Percentiles rank a stretch among this genome's conserved stretches.
These are phyloP conservation scores for Apis laboriosa DNA, from an alignment of 1,140 invertebrate species.

Conservation along the genomic window DNA sequence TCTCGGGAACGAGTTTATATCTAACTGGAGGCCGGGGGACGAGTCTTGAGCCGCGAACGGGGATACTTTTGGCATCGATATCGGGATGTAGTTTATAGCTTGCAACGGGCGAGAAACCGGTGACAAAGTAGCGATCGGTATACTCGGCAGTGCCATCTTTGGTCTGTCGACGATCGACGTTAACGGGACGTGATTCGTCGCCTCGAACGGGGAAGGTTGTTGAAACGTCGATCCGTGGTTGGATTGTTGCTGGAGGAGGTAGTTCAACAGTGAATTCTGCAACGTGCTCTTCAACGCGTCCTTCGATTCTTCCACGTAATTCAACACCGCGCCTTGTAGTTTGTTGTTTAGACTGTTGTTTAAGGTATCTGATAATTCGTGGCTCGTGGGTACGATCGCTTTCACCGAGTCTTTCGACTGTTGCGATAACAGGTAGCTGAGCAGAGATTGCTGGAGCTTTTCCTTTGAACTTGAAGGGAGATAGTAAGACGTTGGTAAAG, in stretches of 20 bases:
- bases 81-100: slow-evolving; percentile 44
- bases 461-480: slow-evolving; percentile 12
- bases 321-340: slow-evolving; percentile 6
- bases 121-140: slow-evolving; percentile 48
- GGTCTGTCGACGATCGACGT: slow-evolving; percentile 21
- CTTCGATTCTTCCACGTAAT: slow-evolving; percentile 48
- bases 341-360: slow-evolving; percentile 24
- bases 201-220: slow-evolving; percentile 55
- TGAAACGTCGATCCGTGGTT: slow-evolving; percentile 24
- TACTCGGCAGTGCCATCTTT: slow-evolving; percentile 48
- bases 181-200: slow-evolving; percentile 58
- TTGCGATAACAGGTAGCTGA: slow-evolving; percentile 11
- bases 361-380: background rate
- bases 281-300: slow-evolving; percentile 26
- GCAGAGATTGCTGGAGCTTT: background rate
- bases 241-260: slow-evolving; percentile 33
- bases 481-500: slow-evolving; percentile 18
- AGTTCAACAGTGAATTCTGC: slow-evolving; percentile 42
- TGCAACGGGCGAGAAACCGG: slow-evolving; percentile 56
- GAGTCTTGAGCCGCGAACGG: slow-evolving; percentile 24
- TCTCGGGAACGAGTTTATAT: slow-evolving; percentile 3
- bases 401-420: slow-evolving; percentile 17
- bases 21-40: slow-evolving; percentile 19
- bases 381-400: slow-evolving; percentile 2
- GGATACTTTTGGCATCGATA: slow-evolving; percentile 33